phyloP scores from a whole-genome alignment of 2,113 vertebrate genomes.

The Antennarius striatus region DNA sequence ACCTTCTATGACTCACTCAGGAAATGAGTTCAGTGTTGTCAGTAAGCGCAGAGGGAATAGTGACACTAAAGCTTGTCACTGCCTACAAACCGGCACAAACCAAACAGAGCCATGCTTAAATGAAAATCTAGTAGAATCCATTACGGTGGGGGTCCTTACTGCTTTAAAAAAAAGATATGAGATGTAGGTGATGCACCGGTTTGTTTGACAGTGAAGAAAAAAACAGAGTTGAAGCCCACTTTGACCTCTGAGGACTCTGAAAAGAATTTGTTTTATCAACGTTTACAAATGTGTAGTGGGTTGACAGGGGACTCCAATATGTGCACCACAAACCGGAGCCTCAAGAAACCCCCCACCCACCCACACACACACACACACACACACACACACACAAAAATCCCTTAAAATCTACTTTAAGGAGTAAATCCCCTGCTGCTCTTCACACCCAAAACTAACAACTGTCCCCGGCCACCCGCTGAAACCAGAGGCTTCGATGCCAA shows the following conservation, averaged over 20 bases:
- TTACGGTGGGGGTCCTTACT: neutral
- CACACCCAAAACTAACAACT: slow-evolving; percentile 69
- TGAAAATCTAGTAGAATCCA: slow-evolving; percentile 38
- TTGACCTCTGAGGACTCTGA: neutral
- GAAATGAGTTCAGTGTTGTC: slow-evolving; percentile 57
- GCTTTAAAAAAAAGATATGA: neutral
- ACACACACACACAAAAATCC: slow-evolving; percentile 44
- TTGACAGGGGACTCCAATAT: slow-evolving; percentile 40
- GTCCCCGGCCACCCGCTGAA: slow-evolving; percentile 48
- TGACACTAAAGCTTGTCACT: neutral
- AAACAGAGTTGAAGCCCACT: neutral
- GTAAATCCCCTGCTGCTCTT: slow-evolving; percentile 62
- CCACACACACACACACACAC: slow-evolving; percentile 38
- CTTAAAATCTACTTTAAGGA: slow-evolving; percentile 64
- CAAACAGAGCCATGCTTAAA: slow-evolving; percentile 24
- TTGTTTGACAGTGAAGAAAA: neutral
- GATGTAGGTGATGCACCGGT: neutral
- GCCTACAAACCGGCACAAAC: slow-evolving; percentile 8
- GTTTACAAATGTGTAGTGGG: slow-evolving; percentile 1
- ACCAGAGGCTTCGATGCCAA: slow-evolving; percentile 35
- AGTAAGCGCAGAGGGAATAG: slow-evolving; percentile 13
- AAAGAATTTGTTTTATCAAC: neutral
- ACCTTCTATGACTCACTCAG: slow-evolving; percentile 51
- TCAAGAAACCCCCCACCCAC: slow-evolving; percentile 29
- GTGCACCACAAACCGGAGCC: slow-evolving; percentile 32